Conservation (phyloP, 2,113 vertebrate genomes). For the Crotalus viridis region DNA sequence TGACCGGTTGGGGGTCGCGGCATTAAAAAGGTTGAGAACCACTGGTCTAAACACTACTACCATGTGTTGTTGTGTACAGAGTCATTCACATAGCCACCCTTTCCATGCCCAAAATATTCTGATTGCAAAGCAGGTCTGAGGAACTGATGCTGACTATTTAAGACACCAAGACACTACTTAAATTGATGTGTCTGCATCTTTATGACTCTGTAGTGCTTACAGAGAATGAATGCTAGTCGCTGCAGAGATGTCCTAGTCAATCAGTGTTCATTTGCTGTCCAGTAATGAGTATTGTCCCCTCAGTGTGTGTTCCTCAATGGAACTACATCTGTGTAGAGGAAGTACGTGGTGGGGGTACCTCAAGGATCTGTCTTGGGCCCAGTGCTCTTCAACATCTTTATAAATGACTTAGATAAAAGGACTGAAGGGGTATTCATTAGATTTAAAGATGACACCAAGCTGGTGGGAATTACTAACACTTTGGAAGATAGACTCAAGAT, state of each 20-base stretch:
- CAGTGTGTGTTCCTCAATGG: neutral
- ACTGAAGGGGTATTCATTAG: too few species aligned
- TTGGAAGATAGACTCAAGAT: neutral
- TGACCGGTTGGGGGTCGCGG: too few species aligned
- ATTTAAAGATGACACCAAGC: too few species aligned
- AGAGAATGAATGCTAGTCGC: neutral
- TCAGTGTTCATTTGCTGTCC: neutral
- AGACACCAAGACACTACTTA: neutral
- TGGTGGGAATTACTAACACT: too few species aligned
- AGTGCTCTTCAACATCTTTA: neutral
- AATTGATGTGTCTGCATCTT: neutral
- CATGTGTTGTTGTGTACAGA: neutral
- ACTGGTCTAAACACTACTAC: neutral
- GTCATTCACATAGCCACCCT: neutral
- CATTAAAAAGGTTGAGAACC: too few species aligned
- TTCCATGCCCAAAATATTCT: neutral
- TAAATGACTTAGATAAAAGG: too few species aligned
- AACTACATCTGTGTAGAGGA: neutral
- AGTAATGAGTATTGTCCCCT: neutral
- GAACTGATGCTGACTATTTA: neutral
- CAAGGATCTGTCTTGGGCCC: neutral
- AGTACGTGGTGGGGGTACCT: neutral
- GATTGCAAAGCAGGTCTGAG: neutral
- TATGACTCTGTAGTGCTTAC: neutral
- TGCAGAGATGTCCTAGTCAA: neutral